phyloP scores from a whole-genome alignment of 2,797 vertebrate species.

The Trematomus bernacchii region DNA sequence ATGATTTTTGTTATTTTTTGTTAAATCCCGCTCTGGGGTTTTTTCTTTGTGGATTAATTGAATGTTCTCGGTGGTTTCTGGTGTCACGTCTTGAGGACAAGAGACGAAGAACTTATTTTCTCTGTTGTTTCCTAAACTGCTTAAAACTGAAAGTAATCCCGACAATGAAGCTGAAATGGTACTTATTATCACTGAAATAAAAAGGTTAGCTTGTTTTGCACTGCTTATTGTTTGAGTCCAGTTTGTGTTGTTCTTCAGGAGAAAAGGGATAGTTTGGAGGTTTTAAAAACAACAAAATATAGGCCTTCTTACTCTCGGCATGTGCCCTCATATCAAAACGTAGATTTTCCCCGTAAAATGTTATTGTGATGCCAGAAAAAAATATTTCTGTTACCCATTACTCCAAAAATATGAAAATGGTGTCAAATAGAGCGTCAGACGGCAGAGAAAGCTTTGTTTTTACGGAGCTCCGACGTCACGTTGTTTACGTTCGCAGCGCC shows the following conservation, averaged over 20 bases:
- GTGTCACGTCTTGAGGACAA: conserved; percentile 24
- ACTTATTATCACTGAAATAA: conserved; percentile 72
- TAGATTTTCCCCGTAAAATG: no score
- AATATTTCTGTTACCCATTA: no score
- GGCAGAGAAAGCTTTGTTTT: no score
- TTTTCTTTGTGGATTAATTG: conserved; percentile 52
- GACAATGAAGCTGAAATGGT: conserved; percentile 59
- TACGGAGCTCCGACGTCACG: no score
- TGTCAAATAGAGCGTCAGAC: no score
- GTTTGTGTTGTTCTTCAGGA: conserved; percentile 1
- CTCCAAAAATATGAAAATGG: no score
- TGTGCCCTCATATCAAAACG: no score
- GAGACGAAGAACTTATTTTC: conserved; percentile 29
- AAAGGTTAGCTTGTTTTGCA: conserved; percentile 68
- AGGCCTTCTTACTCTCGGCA: no score
- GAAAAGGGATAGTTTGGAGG: neutral
- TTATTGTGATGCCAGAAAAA: no score
- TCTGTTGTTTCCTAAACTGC: conserved; percentile 50
- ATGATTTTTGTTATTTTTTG: conserved; percentile 12
- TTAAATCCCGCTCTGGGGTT: conserved; percentile 7
- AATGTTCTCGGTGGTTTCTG: conserved; percentile 45
- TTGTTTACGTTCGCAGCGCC: no score
- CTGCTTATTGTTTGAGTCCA: conserved; percentile 37
- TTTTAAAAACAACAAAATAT: no score
- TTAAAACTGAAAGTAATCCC: conserved; percentile 35